phyloP scores from a whole-genome alignment of 2,888 invertebrate genomes.

The Phytoseiulus persimilis region DNA sequence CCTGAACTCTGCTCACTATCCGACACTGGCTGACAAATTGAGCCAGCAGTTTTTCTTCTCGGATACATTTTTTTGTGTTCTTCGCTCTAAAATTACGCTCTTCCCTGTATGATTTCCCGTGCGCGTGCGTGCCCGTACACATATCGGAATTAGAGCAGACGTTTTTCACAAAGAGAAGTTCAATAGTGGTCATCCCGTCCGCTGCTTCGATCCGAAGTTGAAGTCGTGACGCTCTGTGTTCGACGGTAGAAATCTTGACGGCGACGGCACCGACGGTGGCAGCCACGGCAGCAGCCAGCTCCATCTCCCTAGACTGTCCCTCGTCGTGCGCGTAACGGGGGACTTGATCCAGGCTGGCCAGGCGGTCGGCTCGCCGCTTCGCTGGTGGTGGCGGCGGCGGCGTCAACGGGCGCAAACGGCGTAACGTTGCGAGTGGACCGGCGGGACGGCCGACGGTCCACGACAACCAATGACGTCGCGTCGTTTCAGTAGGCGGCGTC shows the following conservation, averaged over 20 bases:
- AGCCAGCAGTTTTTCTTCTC: neutral
- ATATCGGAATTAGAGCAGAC: neutral
- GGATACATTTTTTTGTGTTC: neutral
- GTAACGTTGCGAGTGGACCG: slow-evolving; percentile 5
- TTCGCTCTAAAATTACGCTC: neutral
- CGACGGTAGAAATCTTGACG: neutral
- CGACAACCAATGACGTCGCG: slow-evolving; percentile 5
- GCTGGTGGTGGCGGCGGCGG: neutral
- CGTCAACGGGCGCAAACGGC: neutral
- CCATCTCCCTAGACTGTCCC: slow-evolving; percentile 5
- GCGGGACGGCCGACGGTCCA: neutral
- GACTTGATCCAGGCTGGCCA: neutral
- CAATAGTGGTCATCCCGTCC: neutral
- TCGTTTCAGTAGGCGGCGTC: neutral
- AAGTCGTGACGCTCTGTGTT: neutral
- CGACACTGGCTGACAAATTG: neutral
- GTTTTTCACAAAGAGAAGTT: neutral
- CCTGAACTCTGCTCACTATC: neutral
- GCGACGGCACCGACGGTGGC: neutral
- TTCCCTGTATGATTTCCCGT: neutral
- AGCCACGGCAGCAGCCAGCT: neutral
- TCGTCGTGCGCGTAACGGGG: slow-evolving; percentile 5
- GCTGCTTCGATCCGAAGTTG: neutral
- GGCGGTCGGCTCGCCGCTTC: neutral
- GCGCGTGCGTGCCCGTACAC: neutral